A percentile compares a stretch with the other conserved stretches of the same genome.
These are phyloP conservation scores for Scaeva pyrastri DNA, from an alignment of 2,888 invertebrate genomes.

Conservation along the genomic window DNA sequence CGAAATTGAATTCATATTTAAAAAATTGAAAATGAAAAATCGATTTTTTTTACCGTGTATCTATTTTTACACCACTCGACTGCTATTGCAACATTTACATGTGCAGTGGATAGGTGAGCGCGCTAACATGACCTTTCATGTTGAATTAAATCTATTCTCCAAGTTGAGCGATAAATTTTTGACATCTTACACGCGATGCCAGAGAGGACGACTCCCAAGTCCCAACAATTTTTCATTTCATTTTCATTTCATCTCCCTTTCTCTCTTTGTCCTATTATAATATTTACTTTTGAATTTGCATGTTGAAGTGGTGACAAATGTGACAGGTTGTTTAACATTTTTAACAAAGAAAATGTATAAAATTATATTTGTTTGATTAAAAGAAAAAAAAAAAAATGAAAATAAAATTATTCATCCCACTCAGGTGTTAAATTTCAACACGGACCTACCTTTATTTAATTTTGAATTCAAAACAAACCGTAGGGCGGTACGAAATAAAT, in stretches of 20 bases:
- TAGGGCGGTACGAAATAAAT: conserved; percentile 33
- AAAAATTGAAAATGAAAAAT: background rate
- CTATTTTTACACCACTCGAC: conserved; percentile 3
- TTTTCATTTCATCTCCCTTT: background rate
- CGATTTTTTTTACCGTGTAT: conserved; percentile 56
- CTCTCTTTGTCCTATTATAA: background rate
- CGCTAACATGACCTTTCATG: conserved; percentile 75
- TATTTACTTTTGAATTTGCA: conserved; percentile 4
- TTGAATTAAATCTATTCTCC: conserved; percentile 70
- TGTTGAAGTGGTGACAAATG: conserved; percentile 34
- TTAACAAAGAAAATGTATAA: conserved; percentile 18
- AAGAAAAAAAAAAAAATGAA: background rate
- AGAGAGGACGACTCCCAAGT: conserved; percentile 13
- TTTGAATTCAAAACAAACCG: conserved; percentile 65
- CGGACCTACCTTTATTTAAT: conserved; percentile 8
- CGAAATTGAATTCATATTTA: no score
- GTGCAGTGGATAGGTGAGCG: conserved; percentile 65
- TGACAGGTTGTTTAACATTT: conserved; percentile 42
- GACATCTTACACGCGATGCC: conserved; percentile 68
- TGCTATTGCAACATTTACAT: conserved; percentile 40
- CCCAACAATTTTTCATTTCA: conserved; percentile 5
- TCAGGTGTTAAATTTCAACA: background rate
- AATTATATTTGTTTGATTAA: background rate
- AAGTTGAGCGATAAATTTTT: conserved; percentile 67
- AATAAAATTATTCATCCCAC: background rate